A percentile compares a stretch with the other conserved stretches of the same genome.
Conservation (phyloP, 2,113 vertebrate species). For the Motacilla tschutschensis region DNA sequence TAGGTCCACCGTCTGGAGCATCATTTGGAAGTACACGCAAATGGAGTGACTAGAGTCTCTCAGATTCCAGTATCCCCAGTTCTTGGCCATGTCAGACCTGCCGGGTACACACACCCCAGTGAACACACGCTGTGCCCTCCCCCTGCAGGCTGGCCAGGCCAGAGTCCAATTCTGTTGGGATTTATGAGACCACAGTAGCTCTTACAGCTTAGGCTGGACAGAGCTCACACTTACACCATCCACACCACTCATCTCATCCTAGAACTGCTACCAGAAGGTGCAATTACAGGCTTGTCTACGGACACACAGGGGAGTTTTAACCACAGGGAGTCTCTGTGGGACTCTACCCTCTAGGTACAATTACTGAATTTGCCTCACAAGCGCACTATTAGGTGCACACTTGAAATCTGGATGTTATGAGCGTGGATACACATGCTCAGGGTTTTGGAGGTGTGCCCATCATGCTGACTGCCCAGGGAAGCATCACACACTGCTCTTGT, state of each 20-base stretch:
- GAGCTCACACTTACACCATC: rapidly evolving
- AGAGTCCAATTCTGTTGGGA: neutral
- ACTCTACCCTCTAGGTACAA: neutral
- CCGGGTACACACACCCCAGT: neutral
- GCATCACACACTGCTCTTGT: neutral
- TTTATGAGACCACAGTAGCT: rapidly evolving
- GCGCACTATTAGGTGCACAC: rapidly evolving
- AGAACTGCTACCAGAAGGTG: neutral
- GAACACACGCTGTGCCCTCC: rapidly evolving
- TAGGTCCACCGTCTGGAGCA: neutral
- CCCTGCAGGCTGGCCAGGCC: neutral
- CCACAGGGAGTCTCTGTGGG: neutral
- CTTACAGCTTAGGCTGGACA: neutral
- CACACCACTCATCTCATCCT: rapidly evolving
- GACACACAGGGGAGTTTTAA: neutral
- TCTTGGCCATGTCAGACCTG: neutral
- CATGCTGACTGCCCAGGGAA: neutral
- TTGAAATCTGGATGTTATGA: neutral
- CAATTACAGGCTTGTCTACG: neutral
- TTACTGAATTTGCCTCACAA: neutral
- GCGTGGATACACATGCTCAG: rapidly evolving
- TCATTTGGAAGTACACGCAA: neutral
- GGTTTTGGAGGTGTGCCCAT: neutral
- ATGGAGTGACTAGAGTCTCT: neutral
- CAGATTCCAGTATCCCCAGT: too few species aligned